These are phyloP conservation scores for Spodoptera litura DNA, from an alignment of 1,140 invertebrate species.

Conservation along the genomic window DNA sequence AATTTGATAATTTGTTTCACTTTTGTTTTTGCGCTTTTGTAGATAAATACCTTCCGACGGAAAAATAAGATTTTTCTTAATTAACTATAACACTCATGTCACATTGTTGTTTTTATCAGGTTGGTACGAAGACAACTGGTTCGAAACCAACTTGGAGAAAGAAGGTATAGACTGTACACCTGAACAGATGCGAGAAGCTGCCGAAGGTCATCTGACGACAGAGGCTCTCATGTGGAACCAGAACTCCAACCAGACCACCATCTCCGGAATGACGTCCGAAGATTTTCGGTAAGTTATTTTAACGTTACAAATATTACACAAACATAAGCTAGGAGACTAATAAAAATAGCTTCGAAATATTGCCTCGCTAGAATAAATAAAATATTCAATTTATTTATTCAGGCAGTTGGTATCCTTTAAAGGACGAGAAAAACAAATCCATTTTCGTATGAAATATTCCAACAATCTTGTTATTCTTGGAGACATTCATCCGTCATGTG, in stretches of 20 bases:
- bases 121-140: slow-evolving; percentile 99
- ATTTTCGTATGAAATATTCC: slow-evolving; percentile 23
- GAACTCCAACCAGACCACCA: slow-evolving; percentile 94
- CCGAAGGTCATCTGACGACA: slow-evolving; percentile 98
- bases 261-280: slow-evolving; percentile 96
- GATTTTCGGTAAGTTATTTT: slow-evolving; percentile 87
- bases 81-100: too few species aligned
- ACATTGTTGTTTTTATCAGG: slow-evolving; percentile 81
- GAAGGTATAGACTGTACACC: slow-evolving; percentile 96
- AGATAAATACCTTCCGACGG: too few species aligned
- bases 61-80: too few species aligned
- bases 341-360: neutral
- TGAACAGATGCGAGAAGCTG: slow-evolving; percentile 96
- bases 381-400: slow-evolving; percentile 27
- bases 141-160: slow-evolving; percentile 94
- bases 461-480: slow-evolving; percentile 31
- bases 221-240: slow-evolving; percentile 99
- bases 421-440: slow-evolving; percentile 35
- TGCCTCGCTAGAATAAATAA: slow-evolving; percentile 12
- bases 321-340: neutral
- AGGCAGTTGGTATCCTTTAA: slow-evolving; percentile 14
- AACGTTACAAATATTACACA: neutral
- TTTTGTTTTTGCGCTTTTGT: neutral
- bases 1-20: neutral
- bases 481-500: slow-evolving; percentile 20